Percentiles rank a stretch among this genome's conserved stretches.
Evolutionary conservation across 2,797 vertebrate genomes (phyloP).

Genomic region (Phoebastria nigripes): DNA sequence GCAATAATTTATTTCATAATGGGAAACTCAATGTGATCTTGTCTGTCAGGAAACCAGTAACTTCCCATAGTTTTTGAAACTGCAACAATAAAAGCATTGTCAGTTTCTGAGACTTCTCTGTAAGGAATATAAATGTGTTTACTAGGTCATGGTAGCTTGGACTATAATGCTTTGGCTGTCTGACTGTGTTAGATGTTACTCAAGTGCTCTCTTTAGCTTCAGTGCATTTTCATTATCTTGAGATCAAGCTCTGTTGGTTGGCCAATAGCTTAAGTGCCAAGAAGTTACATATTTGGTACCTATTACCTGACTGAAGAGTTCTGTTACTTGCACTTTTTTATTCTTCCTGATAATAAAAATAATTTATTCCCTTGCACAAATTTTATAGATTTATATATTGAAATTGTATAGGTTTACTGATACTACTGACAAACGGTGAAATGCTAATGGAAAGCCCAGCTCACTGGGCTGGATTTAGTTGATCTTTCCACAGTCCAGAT

Average conservation of each 20-base stretch:
- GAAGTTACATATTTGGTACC: background rate
- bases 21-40: background rate
- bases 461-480: background rate
- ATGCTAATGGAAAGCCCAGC: background rate
- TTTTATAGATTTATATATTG: background rate
- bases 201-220: conserved; percentile 7
- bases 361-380: background rate
- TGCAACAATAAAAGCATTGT: background rate
- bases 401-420: background rate
- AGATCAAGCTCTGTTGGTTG: background rate
- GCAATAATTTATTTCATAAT: background rate
- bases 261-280: background rate
- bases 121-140: conserved; percentile 7
- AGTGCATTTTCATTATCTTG: conserved; percentile 19
- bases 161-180: background rate
- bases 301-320: background rate
- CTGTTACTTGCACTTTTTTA: background rate
- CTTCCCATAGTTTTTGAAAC: background rate
- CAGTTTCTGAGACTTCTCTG: background rate
- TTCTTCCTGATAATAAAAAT: background rate
- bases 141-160: background rate
- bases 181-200: background rate
- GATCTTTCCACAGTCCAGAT: background rate
- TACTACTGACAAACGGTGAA: background rate
- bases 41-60: background rate